Evolutionary conservation across 2,888 invertebrate species (phyloP), one percentile per base, ranked within the genome.

Genomic region (Drosophila barbarae): DNA sequence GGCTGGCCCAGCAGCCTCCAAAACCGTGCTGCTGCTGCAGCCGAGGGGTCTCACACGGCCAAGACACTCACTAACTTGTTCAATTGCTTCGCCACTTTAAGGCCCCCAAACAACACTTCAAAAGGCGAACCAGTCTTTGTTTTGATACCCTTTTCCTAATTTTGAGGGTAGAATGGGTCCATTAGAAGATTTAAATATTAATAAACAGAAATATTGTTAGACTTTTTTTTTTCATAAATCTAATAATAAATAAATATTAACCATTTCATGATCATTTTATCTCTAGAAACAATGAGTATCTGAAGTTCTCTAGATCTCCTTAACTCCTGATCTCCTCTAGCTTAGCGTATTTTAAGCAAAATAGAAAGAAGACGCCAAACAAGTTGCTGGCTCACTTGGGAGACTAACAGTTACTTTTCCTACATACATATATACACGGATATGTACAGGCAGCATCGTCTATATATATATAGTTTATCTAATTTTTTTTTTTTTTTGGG

Each of bases 81-180:
- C 85, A 80, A 80, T 80, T 80, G 85, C 79, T 80, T 81, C 79
- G 80, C 73, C 79, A 80, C 79, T 80, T 82, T 76, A 68, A 82
- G 77, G 77, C 83, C 72, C 57, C 69, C 58, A 58, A 58, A 72
- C 77, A 74, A 51, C 73, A 73, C 68, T 56, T 53, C 36, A 41
- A 65, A 28, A 28, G 60, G 42, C 74, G 68, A 84, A 84, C 74
- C 80, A 82, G 85, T 76, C 83, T 80, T 65, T 70, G 21, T 35
- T 39, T 8, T 34, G 59, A 76, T 82, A 84, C 84, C 47, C 73
- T 75, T 38, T 39, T 35, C 3, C 3, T 9, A 12, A 32, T 34
- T 35, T 30, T 13, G 10, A 23, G 30, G 26, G 36, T 15, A 5
- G 18, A 34, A 34, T 41, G 15, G n/a, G 1, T 39, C 12, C 7